phyloP scores from a whole-genome alignment of 1,140 invertebrate genomes.

The Drosophila setifemur region DNA sequence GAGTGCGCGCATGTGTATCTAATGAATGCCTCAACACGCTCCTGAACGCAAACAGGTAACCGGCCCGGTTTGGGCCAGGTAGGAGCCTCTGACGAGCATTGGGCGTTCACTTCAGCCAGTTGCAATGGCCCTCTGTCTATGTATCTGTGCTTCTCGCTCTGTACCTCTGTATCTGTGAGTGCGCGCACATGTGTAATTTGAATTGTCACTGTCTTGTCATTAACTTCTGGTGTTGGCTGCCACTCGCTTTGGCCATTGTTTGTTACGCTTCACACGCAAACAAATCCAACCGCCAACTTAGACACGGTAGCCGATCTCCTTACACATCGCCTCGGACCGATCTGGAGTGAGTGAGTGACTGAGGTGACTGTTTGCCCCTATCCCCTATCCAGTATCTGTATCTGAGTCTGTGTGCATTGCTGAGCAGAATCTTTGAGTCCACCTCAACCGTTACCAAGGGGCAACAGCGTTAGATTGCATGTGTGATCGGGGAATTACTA shows the following conservation, averaged over 20 bases:
- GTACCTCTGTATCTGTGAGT: slow-evolving; percentile 3
- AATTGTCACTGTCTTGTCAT: slow-evolving; percentile 81
- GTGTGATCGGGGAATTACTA: slow-evolving; percentile 36
- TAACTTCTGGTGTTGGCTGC: slow-evolving; percentile 74
- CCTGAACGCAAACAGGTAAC: slow-evolving; percentile 67
- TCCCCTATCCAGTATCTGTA: slow-evolving; percentile 5
- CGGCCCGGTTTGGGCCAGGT: slow-evolving; percentile 29
- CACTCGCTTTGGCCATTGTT: slow-evolving; percentile 56
- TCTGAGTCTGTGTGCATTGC: slow-evolving; percentile 1
- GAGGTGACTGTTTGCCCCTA: no score
- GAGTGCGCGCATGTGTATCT: slow-evolving; percentile 38
- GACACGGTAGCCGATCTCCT: slow-evolving; percentile 45
- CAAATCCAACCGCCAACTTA: slow-evolving; percentile 51
- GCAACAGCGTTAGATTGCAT: slow-evolving; percentile 20
- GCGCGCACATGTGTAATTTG: slow-evolving; percentile 62
- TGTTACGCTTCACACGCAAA: slow-evolving; percentile 76
- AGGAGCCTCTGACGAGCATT: slow-evolving; percentile 47
- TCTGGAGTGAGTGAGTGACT: not conserved
- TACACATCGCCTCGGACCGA: slow-evolving; percentile 2
- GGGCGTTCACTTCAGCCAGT: slow-evolving; percentile 73
- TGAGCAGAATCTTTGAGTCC: slow-evolving; percentile 16
- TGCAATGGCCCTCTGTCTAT: slow-evolving; percentile 22
- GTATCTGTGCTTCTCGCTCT: slow-evolving; percentile 7
- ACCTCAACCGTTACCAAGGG: slow-evolving; percentile 14
- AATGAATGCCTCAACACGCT: slow-evolving; percentile 77